A percentile compares a stretch with the other conserved stretches of the same genome.
These are phyloP conservation scores for Urechis unicinctus DNA, from an alignment of 2,888 invertebrate genomes.

Conservation along the genomic window DNA sequence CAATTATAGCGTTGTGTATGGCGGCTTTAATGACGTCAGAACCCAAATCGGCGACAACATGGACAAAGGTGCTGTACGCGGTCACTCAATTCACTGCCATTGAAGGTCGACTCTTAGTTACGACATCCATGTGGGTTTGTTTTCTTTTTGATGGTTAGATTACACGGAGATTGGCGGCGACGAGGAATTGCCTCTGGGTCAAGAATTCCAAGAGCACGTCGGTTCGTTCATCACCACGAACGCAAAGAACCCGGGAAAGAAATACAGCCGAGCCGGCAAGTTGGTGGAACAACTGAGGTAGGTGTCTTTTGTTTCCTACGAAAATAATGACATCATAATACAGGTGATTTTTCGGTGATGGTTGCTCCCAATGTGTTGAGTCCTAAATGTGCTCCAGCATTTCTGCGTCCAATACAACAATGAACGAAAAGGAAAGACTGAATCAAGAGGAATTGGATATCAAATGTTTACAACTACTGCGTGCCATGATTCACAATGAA, in stretches of 20 bases:
- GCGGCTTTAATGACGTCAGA: slow-evolving; percentile 42
- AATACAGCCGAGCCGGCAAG: slow-evolving; percentile 35
- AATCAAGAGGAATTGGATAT: slow-evolving; percentile 42
- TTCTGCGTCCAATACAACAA: slow-evolving; percentile 29
- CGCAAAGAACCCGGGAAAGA: slow-evolving; percentile 15
- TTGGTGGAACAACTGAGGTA: slow-evolving; percentile 38
- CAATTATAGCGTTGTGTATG: slow-evolving; percentile 43
- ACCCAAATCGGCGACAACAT: slow-evolving; percentile 39
- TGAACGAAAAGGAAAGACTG: slow-evolving; percentile 38
- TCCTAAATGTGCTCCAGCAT: too few relatives aligned
- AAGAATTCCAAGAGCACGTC: slow-evolving; percentile 44
- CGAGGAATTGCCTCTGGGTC: slow-evolving; percentile 43
- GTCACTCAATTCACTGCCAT: neutral
- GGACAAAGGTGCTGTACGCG: slow-evolving; percentile 23
- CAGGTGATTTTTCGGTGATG: too few relatives aligned
- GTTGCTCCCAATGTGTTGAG: too few relatives aligned
- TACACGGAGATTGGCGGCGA: slow-evolving; percentile 45
- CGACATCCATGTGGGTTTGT: neutral
- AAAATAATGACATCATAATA: too few relatives aligned
- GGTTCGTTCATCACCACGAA: slow-evolving; percentile 25
- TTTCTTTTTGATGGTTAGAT: slow-evolving; percentile 22
- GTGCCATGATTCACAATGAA: slow-evolving; percentile 46
- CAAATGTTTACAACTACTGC: slow-evolving; percentile 44
- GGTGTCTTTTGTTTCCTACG: slow-evolving; percentile 3
- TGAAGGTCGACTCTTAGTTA: neutral